phyloP scores from a whole-genome alignment of 2,113 vertebrate species.

The Gobio gobio region DNA sequence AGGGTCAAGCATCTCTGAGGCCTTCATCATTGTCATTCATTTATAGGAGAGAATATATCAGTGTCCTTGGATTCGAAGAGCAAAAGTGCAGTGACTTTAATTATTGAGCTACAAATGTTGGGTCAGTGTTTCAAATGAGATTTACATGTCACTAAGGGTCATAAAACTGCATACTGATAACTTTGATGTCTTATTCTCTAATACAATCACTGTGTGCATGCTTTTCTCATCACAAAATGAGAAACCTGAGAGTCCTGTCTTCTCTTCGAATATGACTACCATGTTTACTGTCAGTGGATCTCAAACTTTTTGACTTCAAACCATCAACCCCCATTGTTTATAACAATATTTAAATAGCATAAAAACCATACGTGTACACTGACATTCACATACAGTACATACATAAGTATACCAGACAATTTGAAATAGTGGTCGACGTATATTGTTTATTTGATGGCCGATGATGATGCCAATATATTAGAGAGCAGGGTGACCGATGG shows the following conservation, averaged over 20 bases:
- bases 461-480: no score
- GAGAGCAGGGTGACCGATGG: no score
- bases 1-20: slow-evolving; percentile 19
- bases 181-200: neutral
- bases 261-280: neutral
- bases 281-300: neutral
- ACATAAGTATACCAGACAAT: no score
- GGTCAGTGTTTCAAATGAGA: neutral
- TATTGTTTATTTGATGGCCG: no score
- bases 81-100: neutral
- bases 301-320: no score
- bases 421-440: no score
- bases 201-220: neutral
- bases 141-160: neutral
- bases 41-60: neutral
- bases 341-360: no score
- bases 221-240: slow-evolving; percentile 24
- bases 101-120: neutral
- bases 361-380: no score
- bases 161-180: neutral
- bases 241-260: neutral
- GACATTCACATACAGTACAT: no score
- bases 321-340: no score
- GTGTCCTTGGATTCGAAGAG: slow-evolving; percentile 19
- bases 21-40: slow-evolving; percentile 32